These are phyloP conservation scores for Synergus itoensis DNA, from an alignment of 2,888 invertebrate genomes.

Conservation along the genomic window DNA sequence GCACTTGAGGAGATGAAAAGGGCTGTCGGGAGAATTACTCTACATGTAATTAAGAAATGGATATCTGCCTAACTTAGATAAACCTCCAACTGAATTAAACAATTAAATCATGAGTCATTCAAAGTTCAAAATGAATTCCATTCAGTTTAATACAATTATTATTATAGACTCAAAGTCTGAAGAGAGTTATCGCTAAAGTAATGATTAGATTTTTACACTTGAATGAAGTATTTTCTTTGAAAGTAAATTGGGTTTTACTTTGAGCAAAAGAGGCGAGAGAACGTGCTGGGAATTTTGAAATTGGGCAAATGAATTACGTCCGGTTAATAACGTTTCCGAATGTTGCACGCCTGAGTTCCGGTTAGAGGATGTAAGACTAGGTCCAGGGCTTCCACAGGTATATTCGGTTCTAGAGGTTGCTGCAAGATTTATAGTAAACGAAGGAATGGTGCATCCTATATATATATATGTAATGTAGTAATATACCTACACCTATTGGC, in stretches of 20 bases:
- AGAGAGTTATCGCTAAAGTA: background rate
- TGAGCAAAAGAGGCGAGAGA: background rate
- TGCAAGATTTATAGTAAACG: constrained; percentile 6
- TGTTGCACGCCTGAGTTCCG: background rate
- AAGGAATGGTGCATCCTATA: background rate
- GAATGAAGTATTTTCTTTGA: background rate
- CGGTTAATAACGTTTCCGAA: constrained; percentile 7
- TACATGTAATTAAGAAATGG: too few relatives aligned
- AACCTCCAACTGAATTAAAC: too few relatives aligned
- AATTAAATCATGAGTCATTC: too few relatives aligned
- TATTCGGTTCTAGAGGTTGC: background rate
- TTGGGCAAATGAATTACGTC: background rate
- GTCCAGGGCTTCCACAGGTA: background rate
- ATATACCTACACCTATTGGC: background rate
- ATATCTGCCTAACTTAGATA: too few relatives aligned
- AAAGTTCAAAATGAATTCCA: too few relatives aligned
- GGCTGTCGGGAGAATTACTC: background rate
- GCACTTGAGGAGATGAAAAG: constrained; percentile 1
- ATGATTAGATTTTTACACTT: background rate
- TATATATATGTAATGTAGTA: background rate
- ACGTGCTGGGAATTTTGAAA: background rate
- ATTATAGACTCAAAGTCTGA: too few relatives aligned
- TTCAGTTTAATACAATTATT: too few relatives aligned
- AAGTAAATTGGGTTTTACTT: constrained; percentile 3
- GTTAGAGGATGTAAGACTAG: background rate